These are phyloP conservation scores for Acanthopleura granulata DNA, from an alignment of 2,888 invertebrate species.

Conservation along the genomic window DNA sequence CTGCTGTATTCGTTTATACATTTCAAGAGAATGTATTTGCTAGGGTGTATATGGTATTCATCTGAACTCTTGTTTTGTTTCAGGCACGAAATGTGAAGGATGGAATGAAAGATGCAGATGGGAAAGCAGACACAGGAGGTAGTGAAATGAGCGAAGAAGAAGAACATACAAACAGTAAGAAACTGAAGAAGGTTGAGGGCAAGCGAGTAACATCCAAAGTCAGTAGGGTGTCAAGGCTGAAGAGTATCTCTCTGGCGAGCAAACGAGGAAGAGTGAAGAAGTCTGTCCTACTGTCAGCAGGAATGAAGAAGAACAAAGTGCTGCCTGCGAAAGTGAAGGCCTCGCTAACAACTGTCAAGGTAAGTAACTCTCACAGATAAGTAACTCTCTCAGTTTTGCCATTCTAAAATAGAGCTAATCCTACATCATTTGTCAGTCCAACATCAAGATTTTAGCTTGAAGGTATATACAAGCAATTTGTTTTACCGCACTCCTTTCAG, in stretches of 20 bases:
- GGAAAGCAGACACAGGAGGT: conserved; percentile 10
- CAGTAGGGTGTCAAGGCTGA: neutral
- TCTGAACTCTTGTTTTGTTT: neutral
- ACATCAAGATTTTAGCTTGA: too few relatives aligned
- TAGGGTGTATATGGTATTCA: too few relatives aligned
- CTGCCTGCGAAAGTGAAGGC: neutral
- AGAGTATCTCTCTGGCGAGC: neutral
- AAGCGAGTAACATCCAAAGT: conserved; percentile 38
- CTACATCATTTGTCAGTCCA: too few relatives aligned
- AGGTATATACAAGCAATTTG: too few relatives aligned
- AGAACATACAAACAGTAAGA: conserved; percentile 1
- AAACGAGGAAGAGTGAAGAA: neutral
- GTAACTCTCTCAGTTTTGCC: too few relatives aligned
- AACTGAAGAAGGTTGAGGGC: conserved; percentile 28
- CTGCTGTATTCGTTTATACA: too few relatives aligned
- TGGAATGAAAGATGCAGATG: conserved; percentile 10
- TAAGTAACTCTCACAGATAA: too few relatives aligned
- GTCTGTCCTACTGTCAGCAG: neutral
- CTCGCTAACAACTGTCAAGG: conserved; percentile 19
- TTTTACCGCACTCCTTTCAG: too few relatives aligned
- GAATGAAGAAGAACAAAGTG: neutral
- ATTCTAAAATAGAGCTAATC: too few relatives aligned
- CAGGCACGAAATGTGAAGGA: conserved; percentile 12
- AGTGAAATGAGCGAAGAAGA: conserved; percentile 18
- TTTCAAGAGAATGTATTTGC: too few relatives aligned